Evolutionary conservation across 2,888 invertebrate species (phyloP).

Genomic region (Acanthosepion esculentum): DNA sequence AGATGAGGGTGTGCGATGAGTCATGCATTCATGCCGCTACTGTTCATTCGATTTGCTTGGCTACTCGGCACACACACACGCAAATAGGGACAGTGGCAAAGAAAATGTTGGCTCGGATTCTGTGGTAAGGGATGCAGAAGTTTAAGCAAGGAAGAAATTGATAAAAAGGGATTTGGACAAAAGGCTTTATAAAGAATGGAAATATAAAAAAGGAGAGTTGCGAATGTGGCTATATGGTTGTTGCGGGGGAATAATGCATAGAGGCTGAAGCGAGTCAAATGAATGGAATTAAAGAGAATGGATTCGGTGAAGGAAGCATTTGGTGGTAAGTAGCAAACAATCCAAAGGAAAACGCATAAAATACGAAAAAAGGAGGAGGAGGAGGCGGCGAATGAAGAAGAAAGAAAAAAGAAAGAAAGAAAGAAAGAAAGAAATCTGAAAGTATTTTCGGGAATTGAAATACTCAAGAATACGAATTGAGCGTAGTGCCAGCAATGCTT

Average conservation of each 20-base stretch:
- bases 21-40: not conserved
- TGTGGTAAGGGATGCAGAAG: not conserved
- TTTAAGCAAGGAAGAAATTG: not conserved
- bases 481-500: no score
- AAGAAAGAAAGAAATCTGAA: not conserved
- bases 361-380: no score
- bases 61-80: not conserved
- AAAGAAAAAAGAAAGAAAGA: no score
- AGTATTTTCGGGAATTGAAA: no score
- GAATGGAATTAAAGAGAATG: not conserved
- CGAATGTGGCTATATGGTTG: no score
- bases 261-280: not conserved
- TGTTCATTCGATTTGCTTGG: not conserved
- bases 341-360: no score
- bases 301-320: no score
- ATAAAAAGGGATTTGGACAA: not conserved
- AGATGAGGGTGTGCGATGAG: not conserved
- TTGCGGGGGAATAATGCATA: not conserved
- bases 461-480: no score
- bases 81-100: not conserved
- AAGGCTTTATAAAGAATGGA: not conserved
- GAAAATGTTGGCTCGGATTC: not conserved
- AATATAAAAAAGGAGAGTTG: no score
- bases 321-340: no score
- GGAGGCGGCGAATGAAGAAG: no score